Evolutionary conservation across 2,888 invertebrate species (phyloP).

Genomic region (Thalpophila matura): DNA sequence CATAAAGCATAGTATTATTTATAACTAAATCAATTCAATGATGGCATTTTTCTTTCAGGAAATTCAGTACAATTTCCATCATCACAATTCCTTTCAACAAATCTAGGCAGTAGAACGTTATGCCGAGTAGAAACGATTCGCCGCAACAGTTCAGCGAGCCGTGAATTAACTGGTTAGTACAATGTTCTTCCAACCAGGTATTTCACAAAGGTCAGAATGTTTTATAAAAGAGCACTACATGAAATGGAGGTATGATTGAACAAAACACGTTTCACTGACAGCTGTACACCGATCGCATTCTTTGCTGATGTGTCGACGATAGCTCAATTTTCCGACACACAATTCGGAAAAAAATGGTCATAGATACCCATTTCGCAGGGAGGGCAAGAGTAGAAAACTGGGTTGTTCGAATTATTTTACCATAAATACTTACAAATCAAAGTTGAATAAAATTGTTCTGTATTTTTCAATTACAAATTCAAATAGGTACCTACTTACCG

Average conservation of each 20-base stretch:
- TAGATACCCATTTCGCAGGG: no score
- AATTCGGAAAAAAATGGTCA: not conserved
- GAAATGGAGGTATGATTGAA: not conserved
- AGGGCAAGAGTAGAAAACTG: no score
- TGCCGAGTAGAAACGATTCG: slow-evolving; percentile 10
- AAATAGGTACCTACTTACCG: no score
- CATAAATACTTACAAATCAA: no score
- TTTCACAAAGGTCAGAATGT: slow-evolving; percentile 18
- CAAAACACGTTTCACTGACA: not conserved
- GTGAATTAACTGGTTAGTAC: slow-evolving; percentile 25
- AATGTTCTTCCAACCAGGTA: slow-evolving; percentile 7
- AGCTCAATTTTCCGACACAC: not conserved
- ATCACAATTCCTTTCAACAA: slow-evolving; percentile 22
- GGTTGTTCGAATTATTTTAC: no score
- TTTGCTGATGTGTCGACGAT: not conserved
- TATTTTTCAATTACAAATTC: no score
- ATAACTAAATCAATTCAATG: not conserved
- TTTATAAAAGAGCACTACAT: not conserved
- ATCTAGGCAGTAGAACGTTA: slow-evolving; percentile 12
- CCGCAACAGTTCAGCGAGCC: slow-evolving; percentile 21
- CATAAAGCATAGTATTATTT: not conserved
- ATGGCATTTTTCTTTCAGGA: not conserved
- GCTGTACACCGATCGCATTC: not conserved
- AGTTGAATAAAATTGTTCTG: no score
- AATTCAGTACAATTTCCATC: slow-evolving; percentile 6